Evolutionary conservation across 1,140 invertebrate species (phyloP).

Genomic region (Rhagoletis zephyria): DNA sequence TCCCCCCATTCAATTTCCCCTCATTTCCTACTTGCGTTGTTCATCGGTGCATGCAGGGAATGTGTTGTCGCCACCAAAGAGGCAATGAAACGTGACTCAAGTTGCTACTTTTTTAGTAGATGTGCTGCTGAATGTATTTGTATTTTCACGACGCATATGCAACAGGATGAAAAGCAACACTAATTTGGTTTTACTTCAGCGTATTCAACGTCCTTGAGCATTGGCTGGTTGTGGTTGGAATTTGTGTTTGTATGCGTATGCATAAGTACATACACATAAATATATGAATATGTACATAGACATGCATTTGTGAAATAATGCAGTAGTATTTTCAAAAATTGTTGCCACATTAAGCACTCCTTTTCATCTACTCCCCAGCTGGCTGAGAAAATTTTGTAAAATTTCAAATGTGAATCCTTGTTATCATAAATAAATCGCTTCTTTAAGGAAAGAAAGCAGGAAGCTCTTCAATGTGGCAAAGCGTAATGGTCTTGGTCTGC

Average conservation of each 20-base stretch:
- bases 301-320: too few species aligned
- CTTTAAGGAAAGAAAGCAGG: too few species aligned
- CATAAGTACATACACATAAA: background rate
- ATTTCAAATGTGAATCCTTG: too few species aligned
- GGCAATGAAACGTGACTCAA: slow-evolving; percentile 45
- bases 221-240: background rate
- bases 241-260: background rate
- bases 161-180: slow-evolving; percentile 37
- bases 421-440: too few species aligned
- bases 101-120: slow-evolving; percentile 1
- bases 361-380: too few species aligned
- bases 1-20: background rate
- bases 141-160: background rate
- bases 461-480: too few species aligned
- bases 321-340: too few species aligned
- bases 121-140: background rate
- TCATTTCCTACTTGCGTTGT: background rate
- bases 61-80: slow-evolving; percentile 27
- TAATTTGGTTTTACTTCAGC: slow-evolving; percentile 44
- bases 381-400: too few species aligned
- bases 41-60: background rate
- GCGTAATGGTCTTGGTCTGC: too few species aligned
- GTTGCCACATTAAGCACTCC: too few species aligned
- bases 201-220: slow-evolving; percentile 32
- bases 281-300: background rate